Conservation (phyloP, 2,797 vertebrate species). For the Darevskia nairensis region DNA sequence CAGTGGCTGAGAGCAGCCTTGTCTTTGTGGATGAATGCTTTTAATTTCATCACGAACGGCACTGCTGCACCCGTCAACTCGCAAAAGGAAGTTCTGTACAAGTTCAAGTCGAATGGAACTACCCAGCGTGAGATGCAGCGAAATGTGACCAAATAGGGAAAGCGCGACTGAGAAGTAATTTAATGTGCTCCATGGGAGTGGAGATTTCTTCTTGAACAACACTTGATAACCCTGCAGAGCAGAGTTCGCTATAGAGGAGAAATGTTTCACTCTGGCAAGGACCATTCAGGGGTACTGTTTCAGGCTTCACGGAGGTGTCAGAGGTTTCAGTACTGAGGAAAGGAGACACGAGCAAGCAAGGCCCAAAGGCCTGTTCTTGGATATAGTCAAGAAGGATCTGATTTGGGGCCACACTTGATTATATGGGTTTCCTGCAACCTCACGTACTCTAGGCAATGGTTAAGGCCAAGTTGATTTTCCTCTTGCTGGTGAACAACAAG, state of each 20-base stretch:
- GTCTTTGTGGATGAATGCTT: slow-evolving; percentile 33
- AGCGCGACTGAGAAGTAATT: background rate
- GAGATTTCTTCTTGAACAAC: background rate
- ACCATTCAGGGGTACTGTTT: background rate
- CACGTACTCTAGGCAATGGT: too few relatives aligned
- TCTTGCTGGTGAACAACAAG: too few relatives aligned
- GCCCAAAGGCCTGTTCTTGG: background rate
- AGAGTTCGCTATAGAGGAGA: background rate
- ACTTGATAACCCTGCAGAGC: background rate
- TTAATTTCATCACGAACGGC: slow-evolving; percentile 30
- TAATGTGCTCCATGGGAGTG: background rate
- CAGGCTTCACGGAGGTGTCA: background rate
- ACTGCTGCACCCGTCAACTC: background rate
- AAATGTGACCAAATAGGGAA: background rate
- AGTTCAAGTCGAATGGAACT: background rate
- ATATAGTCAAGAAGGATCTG: background rate
- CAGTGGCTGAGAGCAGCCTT: slow-evolving; percentile 18
- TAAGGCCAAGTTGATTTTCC: too few relatives aligned
- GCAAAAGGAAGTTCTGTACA: slow-evolving; percentile 1
- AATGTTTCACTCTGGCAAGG: background rate
- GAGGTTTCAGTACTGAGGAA: too few relatives aligned
- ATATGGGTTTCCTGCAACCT: background rate
- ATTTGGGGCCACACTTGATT: background rate
- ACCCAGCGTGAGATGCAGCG: background rate
- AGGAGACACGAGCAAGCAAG: too few relatives aligned